Base-by-base conservation (phyloP, 1,140 invertebrate genomes). In the Drosophila miranda region DNA sequence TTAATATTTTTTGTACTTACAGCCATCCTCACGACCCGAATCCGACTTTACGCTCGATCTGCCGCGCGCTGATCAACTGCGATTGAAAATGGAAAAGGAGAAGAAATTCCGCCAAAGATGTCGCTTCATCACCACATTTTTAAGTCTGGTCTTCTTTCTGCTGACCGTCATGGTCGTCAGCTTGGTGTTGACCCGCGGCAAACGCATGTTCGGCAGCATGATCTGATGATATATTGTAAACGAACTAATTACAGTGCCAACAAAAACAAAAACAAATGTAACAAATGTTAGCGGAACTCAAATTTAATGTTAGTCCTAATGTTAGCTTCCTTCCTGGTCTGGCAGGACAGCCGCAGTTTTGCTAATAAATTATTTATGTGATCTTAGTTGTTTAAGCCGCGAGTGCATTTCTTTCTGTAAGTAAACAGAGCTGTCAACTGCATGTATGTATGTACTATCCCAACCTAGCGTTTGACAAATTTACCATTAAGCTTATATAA, bases 181-280 rank as follows among this genome's bases (percentile, higher is more conserved):
- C 72, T 90, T 95, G 78, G 92, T 94, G 19, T 89, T 94, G 50
- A 94, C 94, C 26, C 92, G 92, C 67, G 94, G 94, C 62, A 94
- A 94, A 78, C 93, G 93, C 72, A 92, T 94, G 91, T 95, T 95
- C 77, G 94, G 94, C 46, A 94, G 94, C 68, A 94, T 95, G 92
- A 91, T 92, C 45, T 93, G 69, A 84, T 30, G 34, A 28, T 21
- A 68, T 34, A 67, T 55, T 67, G 67, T 51, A 68, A 68, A 68
- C 49, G 30, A 52, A 52, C 23, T 23, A 55, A 44, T 55, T 73
- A 56, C 58, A 73, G 70, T 73, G 70, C 70, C 70, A 73, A 64
- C 44, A 41, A 52, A 52, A 38, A 71, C 45, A 71, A 61, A 49
- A 16, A 16, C 16, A 16, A 16, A n/a, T n/a, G n/a, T n/a, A n/a